These are phyloP conservation scores for Drosophila repletoides DNA, from an alignment of 1,140 invertebrate species.

Conservation along the genomic window DNA sequence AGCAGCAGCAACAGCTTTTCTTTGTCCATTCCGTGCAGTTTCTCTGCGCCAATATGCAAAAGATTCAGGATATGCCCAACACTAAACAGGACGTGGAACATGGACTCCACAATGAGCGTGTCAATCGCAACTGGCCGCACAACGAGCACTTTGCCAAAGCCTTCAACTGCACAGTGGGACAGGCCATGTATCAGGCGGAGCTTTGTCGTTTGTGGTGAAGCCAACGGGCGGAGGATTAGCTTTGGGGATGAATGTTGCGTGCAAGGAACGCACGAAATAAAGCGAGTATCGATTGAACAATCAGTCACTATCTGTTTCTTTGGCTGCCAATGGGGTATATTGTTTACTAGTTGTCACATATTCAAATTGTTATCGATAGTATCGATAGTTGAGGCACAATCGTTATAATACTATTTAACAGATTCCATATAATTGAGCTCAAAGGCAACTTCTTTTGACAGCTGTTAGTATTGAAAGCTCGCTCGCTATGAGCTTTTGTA, in stretches of 20 bases:
- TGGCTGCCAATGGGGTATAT: not conserved
- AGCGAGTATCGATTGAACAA: slow-evolving; percentile 26
- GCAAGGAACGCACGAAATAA: not conserved
- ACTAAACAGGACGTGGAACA: slow-evolving; percentile 37
- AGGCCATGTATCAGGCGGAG: slow-evolving; percentile 38
- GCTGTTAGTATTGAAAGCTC: too few species aligned
- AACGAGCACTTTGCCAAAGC: slow-evolving; percentile 49
- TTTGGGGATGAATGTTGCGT: slow-evolving; percentile 18
- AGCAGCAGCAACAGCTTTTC: slow-evolving; percentile 43
- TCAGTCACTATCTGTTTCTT: not conserved
- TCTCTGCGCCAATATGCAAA: slow-evolving; percentile 51
- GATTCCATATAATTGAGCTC: too few species aligned
- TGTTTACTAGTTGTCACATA: too few species aligned
- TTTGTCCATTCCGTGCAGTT: slow-evolving; percentile 65
- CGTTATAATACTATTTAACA: too few species aligned
- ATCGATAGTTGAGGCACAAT: too few species aligned
- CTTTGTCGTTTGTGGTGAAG: slow-evolving; percentile 48
- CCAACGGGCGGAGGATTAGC: not conserved
- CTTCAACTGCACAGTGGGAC: slow-evolving; percentile 44
- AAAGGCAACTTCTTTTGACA: too few species aligned
- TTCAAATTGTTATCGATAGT: too few species aligned
- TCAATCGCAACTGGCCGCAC: slow-evolving; percentile 61
- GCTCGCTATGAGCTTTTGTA: too few species aligned
- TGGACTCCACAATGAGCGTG: slow-evolving; percentile 52
- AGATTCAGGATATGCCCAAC: slow-evolving; percentile 22